Conservation (phyloP, 2,888 invertebrate genomes). For the Amphipoea lucens region DNA sequence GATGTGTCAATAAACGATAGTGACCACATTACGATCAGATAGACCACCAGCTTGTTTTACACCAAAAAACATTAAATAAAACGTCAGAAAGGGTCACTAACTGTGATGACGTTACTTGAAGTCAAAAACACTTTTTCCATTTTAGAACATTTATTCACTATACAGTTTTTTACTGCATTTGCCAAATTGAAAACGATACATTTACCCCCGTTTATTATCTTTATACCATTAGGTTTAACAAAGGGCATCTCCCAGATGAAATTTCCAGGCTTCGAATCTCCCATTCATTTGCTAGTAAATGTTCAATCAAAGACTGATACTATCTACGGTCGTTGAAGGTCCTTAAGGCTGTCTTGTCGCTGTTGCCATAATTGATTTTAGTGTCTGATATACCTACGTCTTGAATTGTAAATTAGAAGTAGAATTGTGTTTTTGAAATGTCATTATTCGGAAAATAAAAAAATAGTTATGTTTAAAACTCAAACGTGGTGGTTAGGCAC, state of each 20-base stretch:
- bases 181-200: constrained; percentile 34
- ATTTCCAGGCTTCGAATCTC: constrained; percentile 12
- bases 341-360: constrained; percentile 9
- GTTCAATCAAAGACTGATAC: constrained; percentile 49
- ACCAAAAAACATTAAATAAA: background rate
- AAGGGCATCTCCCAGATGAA: constrained; percentile 37
- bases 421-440: background rate
- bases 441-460: background rate
- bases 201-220: constrained; percentile 31
- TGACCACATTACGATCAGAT: background rate
- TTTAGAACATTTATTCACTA: background rate
- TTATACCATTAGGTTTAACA: constrained; percentile 30
- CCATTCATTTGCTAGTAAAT: constrained; percentile 40
- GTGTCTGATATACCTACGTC: background rate
- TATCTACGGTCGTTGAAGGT: constrained; percentile 17
- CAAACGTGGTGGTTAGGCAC: background rate
- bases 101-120: background rate
- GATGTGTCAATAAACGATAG: background rate
- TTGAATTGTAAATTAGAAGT: constrained; percentile 3
- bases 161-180: constrained; percentile 8
- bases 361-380: constrained; percentile 26
- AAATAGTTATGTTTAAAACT: background rate
- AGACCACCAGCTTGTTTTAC: background rate
- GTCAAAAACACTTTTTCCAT: background rate
- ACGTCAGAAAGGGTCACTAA: background rate